phyloP scores from a whole-genome alignment of 2,888 invertebrate species.

The Busseola fusca region DNA sequence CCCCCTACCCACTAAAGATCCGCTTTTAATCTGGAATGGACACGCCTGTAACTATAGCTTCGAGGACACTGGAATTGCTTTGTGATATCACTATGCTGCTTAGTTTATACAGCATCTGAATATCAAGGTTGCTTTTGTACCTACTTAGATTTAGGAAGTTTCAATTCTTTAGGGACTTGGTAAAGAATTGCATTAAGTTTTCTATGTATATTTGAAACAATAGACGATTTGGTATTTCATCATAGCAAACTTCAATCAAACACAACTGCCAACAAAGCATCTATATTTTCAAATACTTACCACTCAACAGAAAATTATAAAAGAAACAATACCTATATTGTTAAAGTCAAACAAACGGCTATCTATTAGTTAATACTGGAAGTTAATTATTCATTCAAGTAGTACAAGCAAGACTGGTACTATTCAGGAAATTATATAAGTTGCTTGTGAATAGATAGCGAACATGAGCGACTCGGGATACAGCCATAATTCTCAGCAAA shows the following conservation, averaged over 20 bases:
- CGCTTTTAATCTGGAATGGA: constrained; percentile 65
- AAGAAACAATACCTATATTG: constrained; percentile 19
- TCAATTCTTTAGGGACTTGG: constrained; percentile 2
- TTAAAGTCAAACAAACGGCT: constrained; percentile 26
- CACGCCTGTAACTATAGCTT: constrained; percentile 55
- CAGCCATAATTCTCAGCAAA: constrained; percentile 68
- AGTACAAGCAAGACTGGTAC: constrained; percentile 34
- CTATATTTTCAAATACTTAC: constrained; percentile 8
- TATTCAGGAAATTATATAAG: constrained; percentile 54
- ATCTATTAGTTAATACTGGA: constrained; percentile 30
- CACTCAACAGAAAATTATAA: background rate
- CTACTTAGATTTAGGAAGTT: constrained; percentile 21
- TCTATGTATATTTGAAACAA: background rate
- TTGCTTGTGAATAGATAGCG: constrained; percentile 45
- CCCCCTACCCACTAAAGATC: constrained; percentile 63
- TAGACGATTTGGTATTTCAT: background rate
- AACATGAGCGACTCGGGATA: constrained; percentile 62
- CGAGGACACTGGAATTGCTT: constrained; percentile 51
- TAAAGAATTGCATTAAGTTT: background rate
- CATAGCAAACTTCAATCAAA: background rate
- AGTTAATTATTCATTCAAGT: constrained; percentile 45
- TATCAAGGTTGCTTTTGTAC: constrained; percentile 24
- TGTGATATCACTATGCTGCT: constrained; percentile 39
- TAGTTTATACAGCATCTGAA: constrained; percentile 35
- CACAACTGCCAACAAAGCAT: background rate